Conservation (phyloP, 2,113 vertebrate species). For the Actenoides hombroni region DNA sequence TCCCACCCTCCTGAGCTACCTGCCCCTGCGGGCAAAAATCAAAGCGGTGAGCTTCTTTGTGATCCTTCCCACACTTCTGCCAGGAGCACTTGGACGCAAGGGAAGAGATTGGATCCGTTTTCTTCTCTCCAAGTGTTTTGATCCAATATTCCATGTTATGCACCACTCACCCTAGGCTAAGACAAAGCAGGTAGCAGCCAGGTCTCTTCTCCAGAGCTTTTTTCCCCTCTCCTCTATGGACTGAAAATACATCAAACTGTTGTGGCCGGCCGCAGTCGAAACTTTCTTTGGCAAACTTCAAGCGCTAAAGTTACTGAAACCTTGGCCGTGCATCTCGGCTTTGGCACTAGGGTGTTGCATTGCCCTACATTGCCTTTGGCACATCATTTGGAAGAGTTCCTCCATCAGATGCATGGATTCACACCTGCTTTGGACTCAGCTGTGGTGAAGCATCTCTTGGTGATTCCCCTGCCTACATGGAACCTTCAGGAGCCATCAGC, state of each 20-base stretch:
- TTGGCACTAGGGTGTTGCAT: background rate
- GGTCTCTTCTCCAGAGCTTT: background rate
- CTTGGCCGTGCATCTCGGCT: background rate
- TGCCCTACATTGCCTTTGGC: background rate
- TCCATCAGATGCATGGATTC: background rate
- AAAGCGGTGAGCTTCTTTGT: background rate
- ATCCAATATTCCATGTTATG: background rate
- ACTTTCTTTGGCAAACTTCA: background rate
- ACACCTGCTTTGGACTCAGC: background rate
- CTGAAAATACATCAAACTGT: background rate
- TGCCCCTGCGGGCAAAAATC: constrained; percentile 1
- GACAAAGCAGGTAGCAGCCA: background rate
- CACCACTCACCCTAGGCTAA: background rate
- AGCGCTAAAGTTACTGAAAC: background rate
- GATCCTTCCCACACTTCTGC: background rate
- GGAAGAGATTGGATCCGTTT: constrained; percentile 12
- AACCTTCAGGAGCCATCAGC: background rate
- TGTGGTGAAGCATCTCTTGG: background rate
- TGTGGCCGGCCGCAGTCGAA: background rate
- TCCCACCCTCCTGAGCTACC: background rate
- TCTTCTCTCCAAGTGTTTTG: constrained; percentile 2
- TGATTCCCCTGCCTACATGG: background rate
- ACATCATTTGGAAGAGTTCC: background rate
- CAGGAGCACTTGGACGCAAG: background rate
- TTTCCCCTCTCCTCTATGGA: background rate